A percentile compares a stretch with the other conserved stretches of the same genome.
Conservation (phyloP, 2,113 vertebrate species). For the Nycticryphes semicollaris region DNA sequence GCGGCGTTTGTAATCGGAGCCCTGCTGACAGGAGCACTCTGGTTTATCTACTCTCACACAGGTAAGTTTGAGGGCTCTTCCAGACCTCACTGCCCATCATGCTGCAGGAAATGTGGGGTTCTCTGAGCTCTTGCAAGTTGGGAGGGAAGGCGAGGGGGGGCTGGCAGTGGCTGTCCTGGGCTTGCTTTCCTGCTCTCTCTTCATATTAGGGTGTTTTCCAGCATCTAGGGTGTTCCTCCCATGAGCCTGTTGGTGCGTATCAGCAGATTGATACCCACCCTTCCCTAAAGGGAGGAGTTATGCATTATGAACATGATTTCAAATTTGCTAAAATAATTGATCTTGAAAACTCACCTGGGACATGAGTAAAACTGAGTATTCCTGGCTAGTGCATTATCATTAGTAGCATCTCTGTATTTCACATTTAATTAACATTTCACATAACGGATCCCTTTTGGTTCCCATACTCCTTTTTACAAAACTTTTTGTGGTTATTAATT, state of each 20-base stretch:
- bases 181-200: background rate
- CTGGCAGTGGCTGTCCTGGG: background rate
- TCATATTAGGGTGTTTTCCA: background rate
- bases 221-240: background rate
- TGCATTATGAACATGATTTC: background rate
- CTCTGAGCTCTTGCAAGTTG: background rate
- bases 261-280: background rate
- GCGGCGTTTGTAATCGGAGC: conserved; percentile 93
- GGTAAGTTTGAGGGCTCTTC: conserved; percentile 68
- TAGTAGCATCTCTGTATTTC: background rate
- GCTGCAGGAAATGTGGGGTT: fast-evolving
- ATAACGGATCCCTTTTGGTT: background rate
- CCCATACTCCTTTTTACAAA: background rate
- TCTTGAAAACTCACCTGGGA: background rate
- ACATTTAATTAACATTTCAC: background rate
- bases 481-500: background rate
- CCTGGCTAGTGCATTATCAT: background rate
- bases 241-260: fast-evolving
- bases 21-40: conserved; percentile 90
- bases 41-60: conserved; percentile 97
- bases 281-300: background rate
- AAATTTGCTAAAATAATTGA: background rate
- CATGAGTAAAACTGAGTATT: background rate
- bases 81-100: background rate
- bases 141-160: background rate